phyloP scores from a whole-genome alignment of 2,113 vertebrate genomes.

The crab-eating macaque (Macaca fascicularis) region T2T-MFA8v1.1 NC_088381.1:23086501-23087000 shows the following conservation, averaged over 20 bases:
- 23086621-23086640: neutral
- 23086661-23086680: neutral
- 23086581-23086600: neutral
- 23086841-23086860: neutral
- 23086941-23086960: neutral
- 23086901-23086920: neutral
- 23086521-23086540: neutral
- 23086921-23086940: neutral
- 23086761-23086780: neutral
- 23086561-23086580: neutral
- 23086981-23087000: neutral
- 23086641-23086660: neutral
- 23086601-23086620: neutral
- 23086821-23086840: neutral
- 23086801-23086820: neutral
- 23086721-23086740: neutral
- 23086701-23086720: neutral
- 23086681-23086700: neutral
- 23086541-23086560: neutral
- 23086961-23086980: neutral
- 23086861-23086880: neutral
- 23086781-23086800: conserved; percentile 5
- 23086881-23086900: conserved; percentile 6
- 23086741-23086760: neutral
- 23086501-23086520: neutral